Percentiles rank a stretch among this genome's conserved stretches.
phyloP scores from a whole-genome alignment of 2,113 vertebrate genomes.

The Carettochelys insculpta region DNA sequence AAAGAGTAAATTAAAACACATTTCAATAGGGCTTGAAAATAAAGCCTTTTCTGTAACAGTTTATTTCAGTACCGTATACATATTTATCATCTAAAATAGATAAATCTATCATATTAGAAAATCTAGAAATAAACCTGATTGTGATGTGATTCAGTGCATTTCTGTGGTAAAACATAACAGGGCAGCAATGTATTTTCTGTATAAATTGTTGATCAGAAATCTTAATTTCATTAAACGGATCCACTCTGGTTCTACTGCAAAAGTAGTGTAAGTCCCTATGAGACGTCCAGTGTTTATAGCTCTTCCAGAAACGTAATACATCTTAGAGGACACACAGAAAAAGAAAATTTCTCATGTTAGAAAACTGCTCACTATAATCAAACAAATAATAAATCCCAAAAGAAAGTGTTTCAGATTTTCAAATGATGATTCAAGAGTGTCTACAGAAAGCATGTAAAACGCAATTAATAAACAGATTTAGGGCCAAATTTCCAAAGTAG shows the following conservation, averaged over 20 bases:
- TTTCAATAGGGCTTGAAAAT: conserved; percentile 1
- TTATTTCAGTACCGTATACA: conserved; percentile 5
- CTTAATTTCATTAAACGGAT: conserved; percentile 34
- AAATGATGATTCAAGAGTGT: neutral
- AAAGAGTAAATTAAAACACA: neutral
- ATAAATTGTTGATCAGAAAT: conserved; percentile 12
- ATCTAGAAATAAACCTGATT: conserved; percentile 21
- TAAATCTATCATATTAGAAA: conserved; percentile 6
- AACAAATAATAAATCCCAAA: neutral
- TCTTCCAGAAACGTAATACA: no score
- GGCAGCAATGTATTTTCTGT: conserved; percentile 22
- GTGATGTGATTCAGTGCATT: conserved; percentile 39
- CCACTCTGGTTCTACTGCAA: conserved; percentile 40
- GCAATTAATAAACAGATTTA: conserved; percentile 1
- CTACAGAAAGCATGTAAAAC: conserved; percentile 2
- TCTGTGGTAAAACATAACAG: conserved; percentile 26
- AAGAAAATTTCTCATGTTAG: neutral
- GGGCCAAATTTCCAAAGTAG: neutral
- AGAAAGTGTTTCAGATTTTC: conserved; percentile 16
- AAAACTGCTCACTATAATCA: conserved; percentile 5
- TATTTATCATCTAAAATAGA: conserved; percentile 15
- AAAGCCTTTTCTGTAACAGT: conserved; percentile 24
- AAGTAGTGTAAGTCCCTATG: neutral
- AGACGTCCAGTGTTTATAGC: no score
- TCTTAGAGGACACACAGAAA: conserved; percentile 7